These are phyloP conservation scores for Kryptolebias marmoratus DNA, from an alignment of 2,113 vertebrate species.

Conservation along the genomic window DNA sequence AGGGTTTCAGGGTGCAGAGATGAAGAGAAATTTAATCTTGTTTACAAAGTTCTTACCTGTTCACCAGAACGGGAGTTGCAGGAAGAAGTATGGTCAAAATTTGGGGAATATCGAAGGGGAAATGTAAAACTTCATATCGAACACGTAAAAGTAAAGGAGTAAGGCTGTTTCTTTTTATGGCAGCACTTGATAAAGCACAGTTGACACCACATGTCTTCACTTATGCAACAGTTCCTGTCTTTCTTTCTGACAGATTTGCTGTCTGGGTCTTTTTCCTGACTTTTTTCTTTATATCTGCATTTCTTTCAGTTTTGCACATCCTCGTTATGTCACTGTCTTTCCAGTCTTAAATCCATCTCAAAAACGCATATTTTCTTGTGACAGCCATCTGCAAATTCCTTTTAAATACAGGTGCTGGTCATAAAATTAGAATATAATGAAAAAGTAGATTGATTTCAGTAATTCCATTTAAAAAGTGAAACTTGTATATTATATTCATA, in stretches of 20 bases:
- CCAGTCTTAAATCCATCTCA: slow-evolving; percentile 1
- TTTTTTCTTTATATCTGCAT: slow-evolving; percentile 5
- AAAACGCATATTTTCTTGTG: neutral
- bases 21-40: slow-evolving; percentile 38
- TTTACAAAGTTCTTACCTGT: slow-evolving; percentile 24
- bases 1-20: slow-evolving; percentile 28
- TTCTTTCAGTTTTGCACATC: slow-evolving; percentile 1
- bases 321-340: slow-evolving; percentile 6
- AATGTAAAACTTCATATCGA: neutral
- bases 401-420: neutral
- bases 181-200: neutral
- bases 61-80: neutral
- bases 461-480: no score
- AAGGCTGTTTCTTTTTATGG: neutral
- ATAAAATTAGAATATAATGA: no score
- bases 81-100: neutral
- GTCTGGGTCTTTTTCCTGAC: slow-evolving; percentile 13
- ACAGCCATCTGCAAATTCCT: slow-evolving; percentile 11
- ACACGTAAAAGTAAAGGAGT: neutral
- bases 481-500: no score
- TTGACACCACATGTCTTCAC: slow-evolving; percentile 19
- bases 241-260: slow-evolving; percentile 16
- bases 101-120: neutral
- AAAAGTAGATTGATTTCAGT: no score
- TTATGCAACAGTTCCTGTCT: slow-evolving; percentile 23